Conservation (phyloP, 1,140 invertebrate genomes). For the Andrena cerasifolii region DNA sequence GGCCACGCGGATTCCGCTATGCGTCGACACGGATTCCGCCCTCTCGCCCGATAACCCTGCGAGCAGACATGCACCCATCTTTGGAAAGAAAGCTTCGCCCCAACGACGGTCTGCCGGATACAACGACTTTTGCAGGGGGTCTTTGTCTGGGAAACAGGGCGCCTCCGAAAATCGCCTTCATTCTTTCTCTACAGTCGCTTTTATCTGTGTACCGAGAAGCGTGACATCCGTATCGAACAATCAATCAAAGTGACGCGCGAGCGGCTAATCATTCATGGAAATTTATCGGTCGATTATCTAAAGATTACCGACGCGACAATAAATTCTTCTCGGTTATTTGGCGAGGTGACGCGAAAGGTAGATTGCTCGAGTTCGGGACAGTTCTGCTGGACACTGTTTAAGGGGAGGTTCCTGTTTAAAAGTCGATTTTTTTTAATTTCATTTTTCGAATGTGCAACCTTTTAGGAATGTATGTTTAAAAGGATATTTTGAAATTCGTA, state of each 20-base stretch:
- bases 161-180: too few species aligned
- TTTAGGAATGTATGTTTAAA: too few species aligned
- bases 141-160: too few species aligned
- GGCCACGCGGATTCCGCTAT: constrained; percentile 44
- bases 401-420: too few species aligned
- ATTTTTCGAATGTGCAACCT: too few species aligned
- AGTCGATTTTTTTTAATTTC: too few species aligned
- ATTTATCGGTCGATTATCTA: not conserved
- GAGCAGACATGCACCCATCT: not conserved
- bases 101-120: too few species aligned
- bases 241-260: not conserved
- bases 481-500: too few species aligned
- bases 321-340: not conserved
- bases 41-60: not conserved
- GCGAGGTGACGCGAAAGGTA: not conserved
- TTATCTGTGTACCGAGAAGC: not conserved
- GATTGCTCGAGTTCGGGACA: not conserved
- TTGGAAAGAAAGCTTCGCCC: too few species aligned
- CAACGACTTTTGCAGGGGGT: too few species aligned
- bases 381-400: too few species aligned
- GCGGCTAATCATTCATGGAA: not conserved
- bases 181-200: too few species aligned
- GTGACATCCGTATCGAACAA: not conserved
- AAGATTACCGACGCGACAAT: not conserved
- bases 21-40: constrained; percentile 42